These are phyloP conservation scores for Gadopsis marmoratus DNA, from an alignment of 2,797 vertebrate species.

Conservation along the genomic window DNA sequence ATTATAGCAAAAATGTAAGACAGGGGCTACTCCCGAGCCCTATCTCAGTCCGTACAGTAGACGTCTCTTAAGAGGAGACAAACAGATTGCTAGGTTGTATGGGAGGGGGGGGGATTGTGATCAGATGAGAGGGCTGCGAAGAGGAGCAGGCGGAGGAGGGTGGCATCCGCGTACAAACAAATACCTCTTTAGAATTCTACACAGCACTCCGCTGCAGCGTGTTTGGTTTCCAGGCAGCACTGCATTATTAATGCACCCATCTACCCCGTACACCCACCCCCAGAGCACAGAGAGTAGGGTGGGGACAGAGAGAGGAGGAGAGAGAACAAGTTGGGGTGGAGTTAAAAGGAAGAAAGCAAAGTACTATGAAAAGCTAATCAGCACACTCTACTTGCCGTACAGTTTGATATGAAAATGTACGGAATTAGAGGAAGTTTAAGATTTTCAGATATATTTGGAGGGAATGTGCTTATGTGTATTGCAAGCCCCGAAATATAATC, in stretches of 20 bases:
- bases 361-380: slow-evolving; percentile 58
- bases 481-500: neutral
- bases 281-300: slow-evolving; percentile 64
- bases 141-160: slow-evolving; percentile 58
- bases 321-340: slow-evolving; percentile 52
- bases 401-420: slow-evolving; percentile 34
- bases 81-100: slow-evolving; percentile 49
- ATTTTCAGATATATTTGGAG: neutral
- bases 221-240: slow-evolving; percentile 87
- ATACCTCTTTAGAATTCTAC: slow-evolving; percentile 89
- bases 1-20: slow-evolving; percentile 53
- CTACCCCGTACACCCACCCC: slow-evolving; percentile 76
- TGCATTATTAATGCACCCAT: slow-evolving; percentile 88
- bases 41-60: slow-evolving; percentile 37
- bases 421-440: slow-evolving; percentile 2
- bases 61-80: slow-evolving; percentile 56
- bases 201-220: slow-evolving; percentile 87
- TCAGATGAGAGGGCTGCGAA: slow-evolving; percentile 68
- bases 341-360: slow-evolving; percentile 59
- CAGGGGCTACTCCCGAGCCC: slow-evolving; percentile 14
- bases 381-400: neutral
- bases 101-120: slow-evolving; percentile 31
- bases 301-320: slow-evolving; percentile 57
- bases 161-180: slow-evolving; percentile 84
- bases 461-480: neutral